phyloP scores from a whole-genome alignment of 2,797 vertebrate species.

The Galagoides demidoff region DNA sequence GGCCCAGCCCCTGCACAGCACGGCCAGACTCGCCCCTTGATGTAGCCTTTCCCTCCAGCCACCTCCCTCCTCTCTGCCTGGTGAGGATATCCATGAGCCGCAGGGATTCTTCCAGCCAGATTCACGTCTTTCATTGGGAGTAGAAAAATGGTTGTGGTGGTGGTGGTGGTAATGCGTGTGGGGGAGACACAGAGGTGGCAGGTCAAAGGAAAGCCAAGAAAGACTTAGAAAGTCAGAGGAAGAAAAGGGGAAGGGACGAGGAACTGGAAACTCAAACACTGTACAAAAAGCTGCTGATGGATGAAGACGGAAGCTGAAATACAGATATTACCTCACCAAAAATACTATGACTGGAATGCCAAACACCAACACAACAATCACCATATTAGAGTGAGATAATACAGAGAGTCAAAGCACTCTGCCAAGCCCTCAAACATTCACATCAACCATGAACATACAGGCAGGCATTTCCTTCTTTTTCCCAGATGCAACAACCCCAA shows the following conservation, averaged over 20 bases:
- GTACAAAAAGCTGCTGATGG: not conserved
- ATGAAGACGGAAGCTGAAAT: not conserved
- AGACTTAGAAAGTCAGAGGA: not conserved
- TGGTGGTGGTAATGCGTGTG: too few species aligned
- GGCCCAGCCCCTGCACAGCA: not conserved
- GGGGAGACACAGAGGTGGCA: not conserved
- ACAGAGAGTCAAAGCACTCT: not conserved
- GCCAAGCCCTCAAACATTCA: not conserved
- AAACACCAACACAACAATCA: not conserved
- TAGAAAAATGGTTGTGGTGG: not conserved
- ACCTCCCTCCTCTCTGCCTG: not conserved
- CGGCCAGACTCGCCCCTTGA: too few species aligned
- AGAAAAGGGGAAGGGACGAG: not conserved
- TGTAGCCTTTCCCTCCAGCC: not conserved
- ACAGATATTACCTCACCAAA: not conserved
- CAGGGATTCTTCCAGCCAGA: not conserved
- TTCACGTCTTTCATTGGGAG: not conserved
- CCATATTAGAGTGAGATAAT: not conserved
- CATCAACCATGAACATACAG: not conserved
- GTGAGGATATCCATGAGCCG: not conserved
- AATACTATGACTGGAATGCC: not conserved
- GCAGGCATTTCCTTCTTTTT: not conserved
- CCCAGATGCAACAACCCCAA: not conserved
- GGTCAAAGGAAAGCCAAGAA: not conserved
- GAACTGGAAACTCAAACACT: not conserved